Evolutionary conservation across 2,113 vertebrate genomes (phyloP).

Genomic region (Equus przewalskii): DNA sequence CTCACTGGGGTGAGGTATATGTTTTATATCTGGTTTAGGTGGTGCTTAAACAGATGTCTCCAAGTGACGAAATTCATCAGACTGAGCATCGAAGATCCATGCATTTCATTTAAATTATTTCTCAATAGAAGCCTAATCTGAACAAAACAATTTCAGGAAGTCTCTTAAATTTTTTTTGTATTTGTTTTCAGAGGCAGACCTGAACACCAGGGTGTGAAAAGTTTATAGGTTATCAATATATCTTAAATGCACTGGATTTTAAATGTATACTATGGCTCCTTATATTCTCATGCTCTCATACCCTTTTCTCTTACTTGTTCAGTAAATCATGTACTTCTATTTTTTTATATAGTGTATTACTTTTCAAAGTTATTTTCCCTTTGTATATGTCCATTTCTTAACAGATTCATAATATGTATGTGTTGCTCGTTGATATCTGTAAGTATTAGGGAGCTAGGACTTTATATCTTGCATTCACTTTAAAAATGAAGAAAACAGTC

Average conservation of each 20-base stretch:
- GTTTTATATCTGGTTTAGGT: neutral
- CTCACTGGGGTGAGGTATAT: neutral
- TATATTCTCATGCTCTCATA: neutral
- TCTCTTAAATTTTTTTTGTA: neutral
- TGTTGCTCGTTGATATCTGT: neutral
- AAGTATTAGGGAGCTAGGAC: neutral
- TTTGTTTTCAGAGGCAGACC: neutral
- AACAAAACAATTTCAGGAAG: neutral
- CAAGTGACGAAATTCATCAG: neutral
- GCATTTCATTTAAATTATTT: neutral
- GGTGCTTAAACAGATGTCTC: neutral
- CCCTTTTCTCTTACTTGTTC: neutral
- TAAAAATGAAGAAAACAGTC: neutral
- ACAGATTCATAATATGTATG: neutral
- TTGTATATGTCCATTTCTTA: neutral
- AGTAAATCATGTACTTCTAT: neutral
- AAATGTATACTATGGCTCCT: neutral
- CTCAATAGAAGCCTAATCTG: neutral
- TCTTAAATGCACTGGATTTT: neutral
- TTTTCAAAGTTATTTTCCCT: neutral
- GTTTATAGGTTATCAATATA: neutral
- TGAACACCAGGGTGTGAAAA: neutral
- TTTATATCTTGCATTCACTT: neutral
- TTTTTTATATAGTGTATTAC: neutral
- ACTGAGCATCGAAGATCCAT: neutral